Conservation (phyloP, 2,888 invertebrate genomes). For the Aphodius granarius region DNA sequence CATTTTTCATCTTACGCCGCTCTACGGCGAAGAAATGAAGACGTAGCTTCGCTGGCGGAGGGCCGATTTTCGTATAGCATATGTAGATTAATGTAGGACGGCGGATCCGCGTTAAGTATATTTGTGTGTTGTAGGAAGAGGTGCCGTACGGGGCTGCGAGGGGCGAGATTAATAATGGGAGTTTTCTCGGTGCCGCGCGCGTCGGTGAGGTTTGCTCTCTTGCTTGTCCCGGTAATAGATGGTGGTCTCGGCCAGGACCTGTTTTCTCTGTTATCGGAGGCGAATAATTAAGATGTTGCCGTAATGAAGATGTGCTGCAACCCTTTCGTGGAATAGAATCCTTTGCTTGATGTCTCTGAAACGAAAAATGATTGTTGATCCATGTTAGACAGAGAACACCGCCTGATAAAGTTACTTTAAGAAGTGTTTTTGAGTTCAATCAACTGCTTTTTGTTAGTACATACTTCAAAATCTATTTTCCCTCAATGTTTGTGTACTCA, state of each 20-base stretch:
- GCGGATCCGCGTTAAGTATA: not conserved
- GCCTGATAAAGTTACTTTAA: no score
- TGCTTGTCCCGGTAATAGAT: not conserved
- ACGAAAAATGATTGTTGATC: no score
- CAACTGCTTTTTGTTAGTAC: no score
- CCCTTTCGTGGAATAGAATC: not conserved
- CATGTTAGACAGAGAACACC: no score
- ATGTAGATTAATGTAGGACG: not conserved
- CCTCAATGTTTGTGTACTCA: no score
- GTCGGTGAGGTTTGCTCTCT: not conserved
- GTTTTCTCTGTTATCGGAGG: not conserved
- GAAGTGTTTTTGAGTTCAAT: no score
- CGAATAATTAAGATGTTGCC: not conserved
- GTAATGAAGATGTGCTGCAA: not conserved
- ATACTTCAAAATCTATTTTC: no score
- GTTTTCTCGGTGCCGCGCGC: not conserved
- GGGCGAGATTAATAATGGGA: not conserved
- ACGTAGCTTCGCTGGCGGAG: not conserved
- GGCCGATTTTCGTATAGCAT: not conserved
- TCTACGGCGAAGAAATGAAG: conserved; percentile 7
- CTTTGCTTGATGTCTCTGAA: not conserved
- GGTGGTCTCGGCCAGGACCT: not conserved
- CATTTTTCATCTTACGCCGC: conserved; percentile 43
- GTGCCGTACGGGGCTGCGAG: not conserved
- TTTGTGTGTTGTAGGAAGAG: conserved; percentile 5